phyloP scores from a whole-genome alignment of 1,140 invertebrate species.

The Drosophila aff. region DNA sequence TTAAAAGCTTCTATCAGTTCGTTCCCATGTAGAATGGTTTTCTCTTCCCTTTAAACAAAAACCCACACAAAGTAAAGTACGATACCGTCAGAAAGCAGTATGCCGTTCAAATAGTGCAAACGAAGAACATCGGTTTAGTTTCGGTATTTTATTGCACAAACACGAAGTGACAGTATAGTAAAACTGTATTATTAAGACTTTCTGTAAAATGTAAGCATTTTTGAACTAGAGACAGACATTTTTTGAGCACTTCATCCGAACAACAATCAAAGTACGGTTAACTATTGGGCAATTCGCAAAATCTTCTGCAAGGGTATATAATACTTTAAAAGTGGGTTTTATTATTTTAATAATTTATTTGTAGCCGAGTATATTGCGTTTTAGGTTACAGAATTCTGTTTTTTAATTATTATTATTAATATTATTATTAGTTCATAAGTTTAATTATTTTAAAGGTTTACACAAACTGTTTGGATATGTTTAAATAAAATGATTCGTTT shows the following conservation, averaged over 20 bases:
- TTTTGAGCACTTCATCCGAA: background rate
- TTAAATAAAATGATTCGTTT: constrained; percentile 26
- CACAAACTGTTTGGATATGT: constrained; percentile 20
- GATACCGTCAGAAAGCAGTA: constrained; percentile 19
- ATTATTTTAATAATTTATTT: background rate
- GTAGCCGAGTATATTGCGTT: background rate
- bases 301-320: constrained; percentile 33
- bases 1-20: constrained; percentile 25
- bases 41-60: constrained; percentile 16
- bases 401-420: background rate
- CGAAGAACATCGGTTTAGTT: constrained; percentile 10
- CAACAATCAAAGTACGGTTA: background rate
- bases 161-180: background rate
- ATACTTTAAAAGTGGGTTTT: background rate
- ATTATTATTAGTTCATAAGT: constrained; percentile 15
- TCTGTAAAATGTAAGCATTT: constrained; percentile 1
- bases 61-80: constrained; percentile 8
- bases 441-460: constrained; percentile 28
- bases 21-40: constrained; percentile 21
- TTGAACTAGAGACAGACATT: background rate
- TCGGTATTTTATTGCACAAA: constrained; percentile 4
- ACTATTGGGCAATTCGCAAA: background rate
- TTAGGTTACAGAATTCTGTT: background rate
- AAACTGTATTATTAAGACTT: background rate
- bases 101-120: constrained; percentile 28